Evolutionary conservation across 2,888 invertebrate species (phyloP).

Genomic region (Andrena minutula): DNA sequence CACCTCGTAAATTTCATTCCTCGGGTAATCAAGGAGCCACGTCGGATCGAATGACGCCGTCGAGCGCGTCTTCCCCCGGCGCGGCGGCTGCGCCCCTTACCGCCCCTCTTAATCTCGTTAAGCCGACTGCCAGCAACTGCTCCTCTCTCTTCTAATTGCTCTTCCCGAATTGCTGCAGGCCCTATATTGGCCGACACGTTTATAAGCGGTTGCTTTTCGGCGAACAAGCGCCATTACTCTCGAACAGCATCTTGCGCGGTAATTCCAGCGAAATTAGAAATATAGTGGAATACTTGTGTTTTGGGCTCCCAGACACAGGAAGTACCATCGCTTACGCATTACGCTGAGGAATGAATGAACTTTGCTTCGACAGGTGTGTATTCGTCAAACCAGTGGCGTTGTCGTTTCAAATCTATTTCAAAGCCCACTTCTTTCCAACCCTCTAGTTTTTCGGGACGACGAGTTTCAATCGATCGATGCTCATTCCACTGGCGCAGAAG

Average conservation of each 20-base stretch:
- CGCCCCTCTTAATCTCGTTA: slow-evolving; percentile 45
- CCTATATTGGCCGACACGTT: neutral
- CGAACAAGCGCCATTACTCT: slow-evolving; percentile 12
- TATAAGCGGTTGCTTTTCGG: neutral
- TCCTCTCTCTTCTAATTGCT: slow-evolving; percentile 51
- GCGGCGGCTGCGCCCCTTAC: slow-evolving; percentile 7
- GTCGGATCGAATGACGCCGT: slow-evolving; percentile 44
- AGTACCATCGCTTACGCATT: too few relatives aligned
- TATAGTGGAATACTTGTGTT: too few relatives aligned
- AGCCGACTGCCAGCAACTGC: slow-evolving; percentile 15
- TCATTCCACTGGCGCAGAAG: neutral
- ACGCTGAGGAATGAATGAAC: too few relatives aligned
- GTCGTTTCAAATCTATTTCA: too few relatives aligned
- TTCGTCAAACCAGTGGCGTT: too few relatives aligned
- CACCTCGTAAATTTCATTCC: slow-evolving; percentile 63
- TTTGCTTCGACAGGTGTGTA: too few relatives aligned
- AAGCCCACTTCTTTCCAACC: too few relatives aligned
- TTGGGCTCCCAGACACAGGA: too few relatives aligned
- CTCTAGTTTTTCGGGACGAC: neutral
- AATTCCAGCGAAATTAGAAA: neutral
- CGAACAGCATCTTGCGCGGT: neutral
- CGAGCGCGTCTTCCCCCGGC: slow-evolving; percentile 12
- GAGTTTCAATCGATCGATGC: neutral
- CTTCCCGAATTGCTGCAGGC: slow-evolving; percentile 42
- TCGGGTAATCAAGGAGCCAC: slow-evolving; percentile 51